phyloP scores from a whole-genome alignment of 2,888 invertebrate species.

The Epirrita christyi region DNA sequence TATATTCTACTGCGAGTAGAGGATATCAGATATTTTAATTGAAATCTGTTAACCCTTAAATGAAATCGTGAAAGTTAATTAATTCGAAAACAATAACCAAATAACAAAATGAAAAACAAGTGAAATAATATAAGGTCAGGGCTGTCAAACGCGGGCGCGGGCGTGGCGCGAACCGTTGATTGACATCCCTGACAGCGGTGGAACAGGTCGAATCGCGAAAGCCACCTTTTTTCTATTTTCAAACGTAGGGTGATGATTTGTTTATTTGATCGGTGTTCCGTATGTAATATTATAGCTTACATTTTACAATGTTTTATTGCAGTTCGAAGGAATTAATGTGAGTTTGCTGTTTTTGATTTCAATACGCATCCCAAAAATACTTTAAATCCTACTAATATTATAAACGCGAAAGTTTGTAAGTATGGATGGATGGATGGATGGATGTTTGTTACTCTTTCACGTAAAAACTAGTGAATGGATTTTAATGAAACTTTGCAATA shows the following conservation, averaged over 20 bases:
- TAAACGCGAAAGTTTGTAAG: too few species aligned
- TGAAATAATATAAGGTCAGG: conserved; percentile 38
- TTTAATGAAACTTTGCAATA: too few species aligned
- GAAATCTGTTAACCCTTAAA: conserved; percentile 2
- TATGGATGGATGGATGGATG: too few species aligned
- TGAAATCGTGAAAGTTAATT: conserved; percentile 35
- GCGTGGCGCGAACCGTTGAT: conserved; percentile 55
- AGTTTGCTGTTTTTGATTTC: neutral
- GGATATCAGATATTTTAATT: neutral
- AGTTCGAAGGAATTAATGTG: too few species aligned
- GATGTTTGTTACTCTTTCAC: too few species aligned
- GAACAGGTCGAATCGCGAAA: conserved; percentile 81
- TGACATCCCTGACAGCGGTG: conserved; percentile 79
- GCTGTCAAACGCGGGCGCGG: conserved; percentile 41
- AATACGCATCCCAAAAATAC: too few species aligned
- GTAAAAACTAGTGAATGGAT: too few species aligned
- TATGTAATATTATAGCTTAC: conserved; percentile 32
- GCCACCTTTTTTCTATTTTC: conserved; percentile 53
- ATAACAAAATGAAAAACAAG: conserved; percentile 37
- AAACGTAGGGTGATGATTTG: conserved; percentile 41
- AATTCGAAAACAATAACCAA: conserved; percentile 41
- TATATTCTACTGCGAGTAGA: too few species aligned
- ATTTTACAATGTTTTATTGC: too few species aligned
- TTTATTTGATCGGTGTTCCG: conserved; percentile 51
- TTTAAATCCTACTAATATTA: too few species aligned